phyloP scores from a whole-genome alignment of 2,797 vertebrate genomes.

The Phrynocephalus forsythii region DNA sequence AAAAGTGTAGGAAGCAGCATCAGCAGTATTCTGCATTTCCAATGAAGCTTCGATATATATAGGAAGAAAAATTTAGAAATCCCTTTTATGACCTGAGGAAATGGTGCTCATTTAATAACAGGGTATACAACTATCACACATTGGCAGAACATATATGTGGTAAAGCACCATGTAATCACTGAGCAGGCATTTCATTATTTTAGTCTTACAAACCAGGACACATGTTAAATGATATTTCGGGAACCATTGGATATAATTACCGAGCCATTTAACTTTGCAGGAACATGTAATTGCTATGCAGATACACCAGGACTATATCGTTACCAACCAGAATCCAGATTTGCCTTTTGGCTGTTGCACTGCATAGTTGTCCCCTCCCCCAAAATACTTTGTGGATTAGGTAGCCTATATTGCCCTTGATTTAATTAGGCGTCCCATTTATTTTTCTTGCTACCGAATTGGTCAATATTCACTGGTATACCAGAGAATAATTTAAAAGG shows the following conservation, averaged over 20 bases:
- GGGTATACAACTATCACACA: constrained; percentile 68
- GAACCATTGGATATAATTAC: constrained; percentile 72
- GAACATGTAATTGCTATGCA: constrained; percentile 68
- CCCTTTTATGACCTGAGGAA: constrained; percentile 71
- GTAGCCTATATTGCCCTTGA: constrained; percentile 6
- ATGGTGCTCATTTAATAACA: constrained; percentile 75
- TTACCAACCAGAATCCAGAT: constrained; percentile 69
- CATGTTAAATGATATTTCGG: constrained; percentile 80
- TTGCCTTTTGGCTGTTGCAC: constrained; percentile 60
- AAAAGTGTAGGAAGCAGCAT: constrained; percentile 66
- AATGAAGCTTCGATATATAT: constrained; percentile 68
- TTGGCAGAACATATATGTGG: constrained; percentile 75
- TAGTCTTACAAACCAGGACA: constrained; percentile 79
- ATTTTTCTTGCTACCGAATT: constrained; percentile 20
- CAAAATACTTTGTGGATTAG: constrained; percentile 28
- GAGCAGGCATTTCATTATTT: constrained; percentile 78
- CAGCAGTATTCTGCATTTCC: constrained; percentile 71
- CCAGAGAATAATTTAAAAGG: constrained; percentile 13
- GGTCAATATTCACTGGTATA: constrained; percentile 8
- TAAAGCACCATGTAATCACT: constrained; percentile 76
- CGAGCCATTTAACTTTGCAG: constrained; percentile 60
- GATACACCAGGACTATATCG: constrained; percentile 68
- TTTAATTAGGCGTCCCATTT: constrained; percentile 35
- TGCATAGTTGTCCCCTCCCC: constrained; percentile 37
- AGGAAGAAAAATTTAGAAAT: constrained; percentile 62